Base-by-base conservation (phyloP, 2,888 invertebrate genomes). In the Microctonus aethiopoides region DNA sequence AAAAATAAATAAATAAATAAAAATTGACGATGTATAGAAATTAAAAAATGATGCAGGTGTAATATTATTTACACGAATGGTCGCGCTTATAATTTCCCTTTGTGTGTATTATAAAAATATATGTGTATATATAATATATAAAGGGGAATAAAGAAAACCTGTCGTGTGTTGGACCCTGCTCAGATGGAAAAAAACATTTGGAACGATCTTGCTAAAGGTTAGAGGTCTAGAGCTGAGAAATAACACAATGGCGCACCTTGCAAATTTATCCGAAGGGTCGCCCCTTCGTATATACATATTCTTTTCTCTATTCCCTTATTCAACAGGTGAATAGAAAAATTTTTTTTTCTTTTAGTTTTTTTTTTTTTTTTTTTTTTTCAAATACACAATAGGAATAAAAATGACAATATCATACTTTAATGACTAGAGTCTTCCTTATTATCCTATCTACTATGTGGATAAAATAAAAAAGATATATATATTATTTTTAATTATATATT, bases 201-300 rank as follows among this genome's bases (percentile, higher is more conserved):
- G 65, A 57, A 59, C 65, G 72, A 70, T 63, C 46, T 54, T 51
- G 54, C 16, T 29, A 29, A 16, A 46, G 46, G 46, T 46, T 46
- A 46, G 46, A 46, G 46, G 46, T 46, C 46, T 46, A 16, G 16
- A 46, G 67, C 54, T 57, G 54, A 51, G 68, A 62, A n/a, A 71
- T 70, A 73, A 67, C 56, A 75, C 69, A 75, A 76, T 73, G 70
- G 73, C 59, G 70, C 76, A 76, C 76, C 76, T 76, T 76, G 76
- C 76, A 62, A 75, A 75, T 76, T 71, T 46, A 67, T 52, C 61
- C 56, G 24, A 34, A 54, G 67, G 63, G 64, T 54, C n/a, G 34
- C 41, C 56, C 56, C 54, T 63, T 34, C 29, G 32, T 60, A 32
- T 52, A 34, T 64, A 57, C 39, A 56, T 67, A 29, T 59, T 57